phyloP scores from a whole-genome alignment of 2,888 invertebrate species.

The Hofmannophila pseudospretella region DNA sequence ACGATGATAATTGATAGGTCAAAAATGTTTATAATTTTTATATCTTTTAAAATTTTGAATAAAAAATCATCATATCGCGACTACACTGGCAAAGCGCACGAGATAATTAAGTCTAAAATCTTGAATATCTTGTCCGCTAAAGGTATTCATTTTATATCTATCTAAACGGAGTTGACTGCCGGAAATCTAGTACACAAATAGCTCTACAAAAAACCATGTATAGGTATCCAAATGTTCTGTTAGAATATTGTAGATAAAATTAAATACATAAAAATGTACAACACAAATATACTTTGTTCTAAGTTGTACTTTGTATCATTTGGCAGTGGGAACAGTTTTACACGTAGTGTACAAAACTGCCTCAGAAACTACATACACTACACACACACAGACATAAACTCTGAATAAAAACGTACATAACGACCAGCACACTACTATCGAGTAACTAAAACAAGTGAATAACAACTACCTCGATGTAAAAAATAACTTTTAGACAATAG shows the following conservation, averaged over 20 bases:
- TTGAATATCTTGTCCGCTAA: conserved; percentile 23
- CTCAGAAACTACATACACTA: conserved; percentile 29
- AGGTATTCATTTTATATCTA: conserved; percentile 10
- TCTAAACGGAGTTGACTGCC: conserved; percentile 4
- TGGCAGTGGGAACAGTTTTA: conserved; percentile 59
- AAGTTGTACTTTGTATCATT: conserved; percentile 60
- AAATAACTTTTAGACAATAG: conserved; percentile 32
- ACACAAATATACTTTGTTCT: conserved; percentile 40
- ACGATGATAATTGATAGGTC: conserved; percentile 32
- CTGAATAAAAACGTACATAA: conserved; percentile 36
- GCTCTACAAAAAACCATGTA: conserved; percentile 19
- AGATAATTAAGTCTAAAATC: conserved; percentile 22
- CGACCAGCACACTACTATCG: conserved; percentile 28
- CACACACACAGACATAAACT: conserved; percentile 37
- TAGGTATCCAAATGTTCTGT: conserved; percentile 32
- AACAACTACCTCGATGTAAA: conserved; percentile 40
- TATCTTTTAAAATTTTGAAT: conserved; percentile 40
- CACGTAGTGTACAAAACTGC: conserved; percentile 33
- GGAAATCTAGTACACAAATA: conserved; percentile 14
- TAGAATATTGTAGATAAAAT: conserved; percentile 28
- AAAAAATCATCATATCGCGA: conserved; percentile 17
- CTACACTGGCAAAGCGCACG: conserved; percentile 23
- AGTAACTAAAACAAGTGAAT: conserved; percentile 26
- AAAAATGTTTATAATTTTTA: conserved; percentile 32
- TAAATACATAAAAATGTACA: conserved; percentile 25